Evolutionary conservation across 1,140 invertebrate genomes (phyloP).

Genomic region (Zeugodacus cucurbitae): DNA sequence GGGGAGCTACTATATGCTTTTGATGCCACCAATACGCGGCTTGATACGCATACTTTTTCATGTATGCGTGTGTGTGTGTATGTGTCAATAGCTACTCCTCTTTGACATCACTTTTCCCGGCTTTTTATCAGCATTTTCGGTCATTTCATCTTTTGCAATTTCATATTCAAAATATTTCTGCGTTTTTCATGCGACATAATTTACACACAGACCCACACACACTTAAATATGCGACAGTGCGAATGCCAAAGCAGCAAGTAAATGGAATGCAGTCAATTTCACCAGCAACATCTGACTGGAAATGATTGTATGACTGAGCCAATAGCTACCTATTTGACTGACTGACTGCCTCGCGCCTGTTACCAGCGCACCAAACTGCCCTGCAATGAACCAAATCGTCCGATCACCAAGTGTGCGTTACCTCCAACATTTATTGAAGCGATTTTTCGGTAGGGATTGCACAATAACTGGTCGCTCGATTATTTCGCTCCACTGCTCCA

Average conservation of each 20-base stretch:
- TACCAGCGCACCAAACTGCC: not conserved
- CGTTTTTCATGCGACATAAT: not conserved
- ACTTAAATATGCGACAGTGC: not conserved
- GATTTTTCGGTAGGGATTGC: not conserved
- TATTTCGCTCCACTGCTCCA: too few relatives aligned
- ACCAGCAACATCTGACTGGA: not conserved
- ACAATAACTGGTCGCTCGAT: not conserved
- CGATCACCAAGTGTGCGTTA: not conserved
- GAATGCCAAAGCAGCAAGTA: not conserved
- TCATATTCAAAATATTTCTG: conserved; percentile 8
- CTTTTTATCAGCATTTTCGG: not conserved
- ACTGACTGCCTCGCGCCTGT: not conserved
- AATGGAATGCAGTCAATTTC: not conserved
- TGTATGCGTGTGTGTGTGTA: not conserved
- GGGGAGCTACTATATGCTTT: not conserved
- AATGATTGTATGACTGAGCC: conserved; percentile 10
- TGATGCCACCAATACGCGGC: not conserved
- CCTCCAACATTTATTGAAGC: not conserved
- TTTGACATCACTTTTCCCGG: not conserved
- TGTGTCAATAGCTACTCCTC: not conserved
- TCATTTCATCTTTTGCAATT: not conserved
- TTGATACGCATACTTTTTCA: not conserved
- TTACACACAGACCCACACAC: not conserved
- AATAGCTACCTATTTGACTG: not conserved
- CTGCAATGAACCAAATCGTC: not conserved